These are phyloP conservation scores for Sylvilagus floridanus DNA, from an alignment of 2,797 vertebrate species.

Conservation along the genomic window DNA sequence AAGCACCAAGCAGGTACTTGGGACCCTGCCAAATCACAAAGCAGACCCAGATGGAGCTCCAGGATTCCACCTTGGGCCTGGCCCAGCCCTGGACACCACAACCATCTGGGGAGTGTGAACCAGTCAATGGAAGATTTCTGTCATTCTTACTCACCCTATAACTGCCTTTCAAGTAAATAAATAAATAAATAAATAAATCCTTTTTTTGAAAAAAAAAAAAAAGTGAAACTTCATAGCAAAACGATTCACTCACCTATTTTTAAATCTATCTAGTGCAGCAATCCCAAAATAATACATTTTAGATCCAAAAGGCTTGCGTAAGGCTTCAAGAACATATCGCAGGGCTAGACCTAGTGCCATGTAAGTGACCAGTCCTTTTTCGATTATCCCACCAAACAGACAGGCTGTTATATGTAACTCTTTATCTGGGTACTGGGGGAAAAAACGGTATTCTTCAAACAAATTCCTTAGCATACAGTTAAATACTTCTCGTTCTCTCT, in stretches of 20 bases:
- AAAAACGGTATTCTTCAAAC: conserved; percentile 99
- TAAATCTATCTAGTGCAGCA: conserved; percentile 99
- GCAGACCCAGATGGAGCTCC: too few relatives aligned
- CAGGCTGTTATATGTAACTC: conserved; percentile 99
- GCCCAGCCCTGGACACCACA: too few relatives aligned
- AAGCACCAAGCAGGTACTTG: too few relatives aligned
- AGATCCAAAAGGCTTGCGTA: conserved; percentile 98
- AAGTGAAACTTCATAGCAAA: neutral
- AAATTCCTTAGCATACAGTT: conserved; percentile 99
- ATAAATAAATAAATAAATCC: too few relatives aligned
- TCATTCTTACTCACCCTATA: too few relatives aligned
- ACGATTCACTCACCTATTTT: conserved; percentile 94
- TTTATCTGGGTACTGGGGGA: conserved; percentile 99
- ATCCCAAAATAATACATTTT: conserved; percentile 99
- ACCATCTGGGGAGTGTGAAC: too few relatives aligned
- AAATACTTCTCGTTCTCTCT: conserved; percentile 98
- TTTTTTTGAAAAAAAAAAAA: too few relatives aligned
- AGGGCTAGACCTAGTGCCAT: conserved; percentile 98
- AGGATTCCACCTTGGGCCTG: too few relatives aligned
- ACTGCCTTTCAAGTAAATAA: too few relatives aligned
- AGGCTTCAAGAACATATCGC: conserved; percentile 98
- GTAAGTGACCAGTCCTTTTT: conserved; percentile 99
- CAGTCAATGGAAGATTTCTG: too few relatives aligned
- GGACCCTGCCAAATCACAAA: too few relatives aligned
- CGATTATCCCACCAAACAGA: conserved; percentile 98